Base-by-base conservation (phyloP, 2,113 vertebrate genomes). In the Albula glossodonta region DNA sequence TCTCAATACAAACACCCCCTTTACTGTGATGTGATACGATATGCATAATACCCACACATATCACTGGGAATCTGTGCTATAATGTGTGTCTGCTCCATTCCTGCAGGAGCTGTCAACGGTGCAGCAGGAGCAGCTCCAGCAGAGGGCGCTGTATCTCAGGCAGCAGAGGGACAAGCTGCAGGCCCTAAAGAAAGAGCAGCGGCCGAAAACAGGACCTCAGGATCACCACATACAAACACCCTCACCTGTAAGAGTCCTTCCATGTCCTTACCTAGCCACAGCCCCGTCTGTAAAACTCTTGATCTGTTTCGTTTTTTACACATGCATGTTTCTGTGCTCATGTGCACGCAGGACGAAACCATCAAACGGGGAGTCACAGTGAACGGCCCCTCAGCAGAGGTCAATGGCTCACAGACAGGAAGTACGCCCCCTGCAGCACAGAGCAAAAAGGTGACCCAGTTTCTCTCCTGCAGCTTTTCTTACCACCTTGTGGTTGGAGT, bases 151-250 rank as follows among this genome's bases (percentile, higher is more conserved):
- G 7, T 99, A 99, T 91, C 96, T 99, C 2, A 96, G 97, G 79
- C 96, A 98, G 91, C 98, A 98, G 93, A 93, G 98, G 81, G 98
- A 99, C 89, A 94, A 95, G 86, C 93, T 99, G 88, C 95, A 98
- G 86, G 97, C 97, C 5, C 91, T 97, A 12, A 98, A 95, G 92
- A 97, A 95, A 82, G 97, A 97, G 7, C 93, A 96, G 80, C 97
- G 89, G 88, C 92, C 78, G 19, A 96, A 92, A 66, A 82, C 87
- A 81, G 51, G 49, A 12, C 51, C 1, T 93, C 94, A 2, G 96
- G 95, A 41, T n/a, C 89, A 15, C 92, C 93, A 17, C 85, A 89
- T 91, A 25, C 91, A 91, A 5, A 63, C 90, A 6, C 86, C 92
- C 3, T 91, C 89, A 85, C 94, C 94, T 93, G 97, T 95, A 91